Percentiles rank a stretch among this genome's conserved stretches.
Conservation (phyloP, 2,797 vertebrate species). For the Dermochelys coriacea region DNA sequence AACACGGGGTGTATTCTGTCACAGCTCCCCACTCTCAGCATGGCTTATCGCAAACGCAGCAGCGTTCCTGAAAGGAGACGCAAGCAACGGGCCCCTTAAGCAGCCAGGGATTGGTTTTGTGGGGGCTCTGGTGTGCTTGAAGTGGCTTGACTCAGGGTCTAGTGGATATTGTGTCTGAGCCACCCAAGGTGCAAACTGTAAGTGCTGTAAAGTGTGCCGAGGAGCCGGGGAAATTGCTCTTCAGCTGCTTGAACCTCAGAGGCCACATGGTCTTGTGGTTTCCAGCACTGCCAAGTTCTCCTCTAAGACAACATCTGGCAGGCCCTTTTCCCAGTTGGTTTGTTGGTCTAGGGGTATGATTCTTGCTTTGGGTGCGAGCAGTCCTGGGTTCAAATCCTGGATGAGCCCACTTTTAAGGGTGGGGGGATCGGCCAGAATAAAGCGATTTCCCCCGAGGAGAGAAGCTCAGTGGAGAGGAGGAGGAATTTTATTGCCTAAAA, state of each 20-base stretch:
- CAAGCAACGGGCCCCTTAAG: background rate
- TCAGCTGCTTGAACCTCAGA: no score
- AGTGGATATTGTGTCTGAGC: background rate
- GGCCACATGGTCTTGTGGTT: background rate
- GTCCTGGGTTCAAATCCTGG: background rate
- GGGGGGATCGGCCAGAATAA: no score
- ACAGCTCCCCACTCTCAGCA: no score
- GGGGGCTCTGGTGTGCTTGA: no score
- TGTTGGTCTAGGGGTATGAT: background rate
- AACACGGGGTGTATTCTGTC: background rate
- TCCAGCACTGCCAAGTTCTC: background rate
- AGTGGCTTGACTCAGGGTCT: no score
- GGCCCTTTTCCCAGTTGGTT: rapidly evolving
- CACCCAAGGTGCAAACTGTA: background rate
- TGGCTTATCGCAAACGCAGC: no score
- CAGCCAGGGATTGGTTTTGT: background rate
- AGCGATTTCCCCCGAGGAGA: no score
- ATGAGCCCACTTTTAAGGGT: background rate
- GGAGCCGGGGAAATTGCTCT: no score
- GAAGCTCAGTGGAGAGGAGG: no score
- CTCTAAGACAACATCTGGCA: no score
- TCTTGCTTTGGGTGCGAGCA: background rate
- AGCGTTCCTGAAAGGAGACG: background rate
- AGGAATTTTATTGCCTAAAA: background rate
- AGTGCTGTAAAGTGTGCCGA: no score